Evolutionary conservation across 2,888 invertebrate species (phyloP).

Genomic region (Eupithecia pulchellata): DNA sequence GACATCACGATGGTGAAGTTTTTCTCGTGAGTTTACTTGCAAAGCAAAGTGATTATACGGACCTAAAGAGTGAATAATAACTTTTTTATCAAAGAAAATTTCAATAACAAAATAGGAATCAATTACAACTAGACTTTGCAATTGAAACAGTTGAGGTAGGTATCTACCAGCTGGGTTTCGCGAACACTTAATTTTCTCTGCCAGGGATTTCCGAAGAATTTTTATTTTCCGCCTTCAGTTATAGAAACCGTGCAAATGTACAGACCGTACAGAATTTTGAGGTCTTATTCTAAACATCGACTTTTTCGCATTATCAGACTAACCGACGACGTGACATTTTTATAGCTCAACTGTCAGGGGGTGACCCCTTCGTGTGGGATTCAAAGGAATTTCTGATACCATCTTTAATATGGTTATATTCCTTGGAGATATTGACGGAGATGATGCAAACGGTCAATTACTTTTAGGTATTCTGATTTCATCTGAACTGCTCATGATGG

Average conservation of each 20-base stretch:
- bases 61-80: no score
- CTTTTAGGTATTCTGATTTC: not conserved
- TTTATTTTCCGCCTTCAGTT: not conserved
- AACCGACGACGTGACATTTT: not conserved
- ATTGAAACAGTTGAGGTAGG: no score
- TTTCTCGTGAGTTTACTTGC: not conserved
- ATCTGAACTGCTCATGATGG: not conserved
- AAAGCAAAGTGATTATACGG: not conserved
- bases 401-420: not conserved
- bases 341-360: not conserved
- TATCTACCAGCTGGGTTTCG: no score
- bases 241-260: not conserved
- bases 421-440: not conserved
- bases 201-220: not conserved
- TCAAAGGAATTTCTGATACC: not conserved
- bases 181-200: not conserved
- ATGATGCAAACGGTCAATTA: not conserved
- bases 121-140: no score
- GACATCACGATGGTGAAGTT: not conserved
- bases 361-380: not conserved
- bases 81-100: no score
- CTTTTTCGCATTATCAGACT: not conserved
- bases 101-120: no score
- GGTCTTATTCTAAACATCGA: not conserved
- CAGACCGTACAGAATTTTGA: not conserved